A percentile compares a stretch with the other conserved stretches of the same genome.
Evolutionary conservation across 2,888 invertebrate genomes (phyloP).

Genomic region (Pomacea canaliculata): DNA sequence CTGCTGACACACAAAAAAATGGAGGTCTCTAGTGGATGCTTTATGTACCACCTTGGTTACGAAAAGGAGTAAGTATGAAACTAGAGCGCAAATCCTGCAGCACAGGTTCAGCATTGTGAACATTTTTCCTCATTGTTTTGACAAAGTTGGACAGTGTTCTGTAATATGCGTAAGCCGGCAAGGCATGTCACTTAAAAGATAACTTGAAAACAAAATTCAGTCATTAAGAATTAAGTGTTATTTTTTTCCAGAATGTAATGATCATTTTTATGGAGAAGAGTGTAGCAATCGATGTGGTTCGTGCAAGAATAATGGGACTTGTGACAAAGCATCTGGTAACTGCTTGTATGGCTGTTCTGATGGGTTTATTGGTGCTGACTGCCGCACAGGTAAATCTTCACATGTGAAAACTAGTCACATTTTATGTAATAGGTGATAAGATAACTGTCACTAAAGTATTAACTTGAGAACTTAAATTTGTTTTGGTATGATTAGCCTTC

Average conservation of each 20-base stretch:
- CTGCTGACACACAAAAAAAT: too few species aligned
- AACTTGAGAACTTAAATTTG: not conserved
- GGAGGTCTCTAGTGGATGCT: too few species aligned
- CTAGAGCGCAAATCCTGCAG: too few species aligned
- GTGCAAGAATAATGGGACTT: constrained; percentile 42
- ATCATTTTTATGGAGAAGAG: constrained; percentile 49
- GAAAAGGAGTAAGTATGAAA: too few species aligned
- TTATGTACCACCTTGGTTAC: too few species aligned
- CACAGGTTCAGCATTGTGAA: too few species aligned
- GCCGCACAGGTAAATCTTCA: constrained; percentile 38
- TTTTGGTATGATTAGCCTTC: not conserved
- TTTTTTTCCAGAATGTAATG: constrained; percentile 43
- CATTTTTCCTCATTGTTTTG: too few species aligned
- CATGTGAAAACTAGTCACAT: not conserved
- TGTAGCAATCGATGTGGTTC: constrained; percentile 49
- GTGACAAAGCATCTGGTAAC: constrained; percentile 51
- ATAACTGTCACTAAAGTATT: not conserved
- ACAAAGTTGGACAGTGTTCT: too few species aligned
- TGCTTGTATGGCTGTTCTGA: constrained; percentile 52
- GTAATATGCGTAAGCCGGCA: too few species aligned
- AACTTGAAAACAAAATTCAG: too few species aligned
- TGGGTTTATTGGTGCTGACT: constrained; percentile 45
- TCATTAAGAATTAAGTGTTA: not conserved
- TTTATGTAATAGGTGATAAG: not conserved
- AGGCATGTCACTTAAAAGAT: too few species aligned